Base-by-base conservation (phyloP, 2,797 vertebrate species). In the Phaenicophaeus curvirostris region DNA sequence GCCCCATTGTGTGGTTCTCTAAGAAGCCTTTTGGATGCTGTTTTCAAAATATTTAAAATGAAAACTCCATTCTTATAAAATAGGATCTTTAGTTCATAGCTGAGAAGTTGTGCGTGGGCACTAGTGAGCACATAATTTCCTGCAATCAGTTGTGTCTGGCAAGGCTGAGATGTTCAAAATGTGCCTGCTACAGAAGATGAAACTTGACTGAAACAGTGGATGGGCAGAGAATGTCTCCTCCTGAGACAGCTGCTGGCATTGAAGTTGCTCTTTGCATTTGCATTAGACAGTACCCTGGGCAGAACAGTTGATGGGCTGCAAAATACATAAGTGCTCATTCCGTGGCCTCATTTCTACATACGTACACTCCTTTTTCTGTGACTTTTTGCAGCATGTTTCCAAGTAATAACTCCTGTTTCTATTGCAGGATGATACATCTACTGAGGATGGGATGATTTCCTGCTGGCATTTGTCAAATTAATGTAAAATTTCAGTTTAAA, bases 91-190 rank as follows among this genome's bases (percentile, higher is more conserved):
- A 76, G 30, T 74, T 80, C 4, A 17, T 28, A 85, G 48, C 27
- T 65, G 42, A 89, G 39, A 85, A 85, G 7, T 2, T 67, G 9
- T 13, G 6, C 8, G 1, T 46, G 50, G 5, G 46, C 33, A 77
- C 25, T 33, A 11, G 35, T 66, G 44, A 73, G 8, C 0, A 1
- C 1, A 0, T 33, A 0, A 19, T 71, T 85, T 82, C 42, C 13
- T 85, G 16, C 21, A 10, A 15, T 48, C 20, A 20, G 8, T 35
- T 51, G 18, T 41, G 42, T 20, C 0, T 1, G 55, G 55, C 55
- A 73, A 65, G 42, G 25, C 11, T 0, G 5, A 82, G 58, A 21
- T 37, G 19, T 48, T 72, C 21, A 48, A 65, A 57, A 53, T 0
- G 0, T 48, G 25, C 10, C 33, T 1, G 2, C 2, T 17, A 15